Conservation (phyloP, 1,140 invertebrate species). For the Asobara japonica region DNA sequence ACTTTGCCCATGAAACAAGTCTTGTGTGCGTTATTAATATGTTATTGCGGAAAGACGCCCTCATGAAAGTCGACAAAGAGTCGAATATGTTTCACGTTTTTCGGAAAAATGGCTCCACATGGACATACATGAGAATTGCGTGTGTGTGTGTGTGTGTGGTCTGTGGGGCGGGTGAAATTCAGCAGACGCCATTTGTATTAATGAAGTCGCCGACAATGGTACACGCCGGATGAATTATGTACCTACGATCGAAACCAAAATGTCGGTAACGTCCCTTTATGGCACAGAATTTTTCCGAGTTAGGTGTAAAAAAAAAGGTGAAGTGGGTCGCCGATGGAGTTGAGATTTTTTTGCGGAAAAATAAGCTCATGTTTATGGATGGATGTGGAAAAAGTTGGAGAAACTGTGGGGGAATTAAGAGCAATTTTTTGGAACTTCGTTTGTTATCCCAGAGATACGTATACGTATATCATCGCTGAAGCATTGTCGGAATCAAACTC, state of each 20-base stretch:
- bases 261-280: slow-evolving; percentile 5
- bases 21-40: slow-evolving; percentile 64
- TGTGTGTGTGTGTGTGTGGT: not conserved
- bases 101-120: not conserved
- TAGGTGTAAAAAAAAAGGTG: slow-evolving; percentile 10
- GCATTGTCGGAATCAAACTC: not conserved
- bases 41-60: slow-evolving; percentile 66
- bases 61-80: slow-evolving; percentile 67
- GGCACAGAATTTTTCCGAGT: not conserved
- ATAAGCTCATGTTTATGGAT: too few relatives aligned
- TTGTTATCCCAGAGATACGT: too few relatives aligned
- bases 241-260: slow-evolving; percentile 61
- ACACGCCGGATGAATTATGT: slow-evolving; percentile 67
- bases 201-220: slow-evolving; percentile 66
- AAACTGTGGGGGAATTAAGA: not conserved
- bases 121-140: not conserved
- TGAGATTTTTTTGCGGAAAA: too few relatives aligned
- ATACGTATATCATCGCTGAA: too few relatives aligned
- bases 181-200: slow-evolving; percentile 69
- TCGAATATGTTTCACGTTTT: slow-evolving; percentile 58
- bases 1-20: slow-evolving; percentile 55
- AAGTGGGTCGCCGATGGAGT: slow-evolving; percentile 11
- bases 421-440: not conserved
- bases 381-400: too few relatives aligned
- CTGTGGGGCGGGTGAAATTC: slow-evolving; percentile 52